phyloP scores from a whole-genome alignment of 1,140 invertebrate genomes.

The Hydropsyche tenuis region DNA sequence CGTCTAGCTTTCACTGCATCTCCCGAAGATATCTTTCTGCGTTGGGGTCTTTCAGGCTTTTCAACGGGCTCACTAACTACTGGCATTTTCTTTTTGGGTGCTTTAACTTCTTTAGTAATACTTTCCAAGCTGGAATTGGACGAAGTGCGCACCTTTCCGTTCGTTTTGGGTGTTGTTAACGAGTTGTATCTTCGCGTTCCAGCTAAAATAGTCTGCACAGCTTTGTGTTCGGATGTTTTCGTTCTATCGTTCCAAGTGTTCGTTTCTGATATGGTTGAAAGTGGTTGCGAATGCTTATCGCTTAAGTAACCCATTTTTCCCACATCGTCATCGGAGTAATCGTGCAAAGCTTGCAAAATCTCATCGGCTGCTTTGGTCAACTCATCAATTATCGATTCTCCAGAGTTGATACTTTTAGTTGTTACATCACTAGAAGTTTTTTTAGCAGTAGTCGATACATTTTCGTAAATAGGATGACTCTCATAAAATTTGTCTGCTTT shows the following conservation, averaged over 20 bases:
- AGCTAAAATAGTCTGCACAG: conserved; percentile 41
- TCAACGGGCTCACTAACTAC: conserved; percentile 37
- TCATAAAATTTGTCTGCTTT: conserved; percentile 9
- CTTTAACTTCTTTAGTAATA: conserved; percentile 50
- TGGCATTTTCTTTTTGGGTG: conserved; percentile 38
- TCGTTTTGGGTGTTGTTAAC: conserved; percentile 37
- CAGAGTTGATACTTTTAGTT: conserved; percentile 46
- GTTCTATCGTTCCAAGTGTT: conserved; percentile 54
- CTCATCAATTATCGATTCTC: conserved; percentile 59
- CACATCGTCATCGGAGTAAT: conserved; percentile 62
- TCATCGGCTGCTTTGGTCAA: conserved; percentile 63
- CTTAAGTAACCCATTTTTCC: conserved; percentile 53
- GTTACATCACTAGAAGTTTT: conserved; percentile 24
- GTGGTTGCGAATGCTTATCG: conserved; percentile 35
- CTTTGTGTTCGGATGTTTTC: conserved; percentile 45
- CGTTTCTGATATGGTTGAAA: conserved; percentile 60
- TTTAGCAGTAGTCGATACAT: conserved; percentile 12
- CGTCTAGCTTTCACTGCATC: conserved; percentile 57
- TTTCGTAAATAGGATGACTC: conserved; percentile 42
- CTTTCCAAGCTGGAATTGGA: conserved; percentile 61
- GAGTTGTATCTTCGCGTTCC: conserved; percentile 35
- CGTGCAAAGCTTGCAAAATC: conserved; percentile 62
- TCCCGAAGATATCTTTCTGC: conserved; percentile 51
- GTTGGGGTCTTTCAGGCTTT: conserved; percentile 46
- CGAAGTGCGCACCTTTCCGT: conserved; percentile 50